These are phyloP conservation scores for Sylvia borin DNA, from an alignment of 2,797 vertebrate genomes.

Conservation along the genomic window DNA sequence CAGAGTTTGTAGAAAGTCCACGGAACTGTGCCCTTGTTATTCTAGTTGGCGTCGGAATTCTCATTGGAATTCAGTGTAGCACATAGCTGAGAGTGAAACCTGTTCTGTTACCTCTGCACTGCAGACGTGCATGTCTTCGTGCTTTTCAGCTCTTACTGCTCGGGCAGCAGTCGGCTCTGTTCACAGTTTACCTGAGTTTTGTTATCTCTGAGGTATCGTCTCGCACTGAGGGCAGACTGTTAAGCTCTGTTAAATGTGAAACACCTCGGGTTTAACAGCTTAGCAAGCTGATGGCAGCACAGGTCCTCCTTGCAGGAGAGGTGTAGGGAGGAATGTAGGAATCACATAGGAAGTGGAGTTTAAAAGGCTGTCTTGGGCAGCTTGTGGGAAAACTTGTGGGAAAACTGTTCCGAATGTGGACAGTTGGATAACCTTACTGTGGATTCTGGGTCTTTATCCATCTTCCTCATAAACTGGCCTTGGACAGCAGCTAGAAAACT, in stretches of 20 bases:
- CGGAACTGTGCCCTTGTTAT: accelerated
- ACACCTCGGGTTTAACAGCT: background rate
- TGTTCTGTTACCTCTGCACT: background rate
- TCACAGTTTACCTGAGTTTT: background rate
- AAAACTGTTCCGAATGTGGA: background rate
- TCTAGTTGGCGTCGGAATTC: background rate
- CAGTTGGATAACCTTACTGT: background rate
- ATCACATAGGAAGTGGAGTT: background rate
- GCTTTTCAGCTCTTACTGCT: background rate
- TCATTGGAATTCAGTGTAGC: background rate
- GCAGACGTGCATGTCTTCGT: background rate
- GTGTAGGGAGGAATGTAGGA: background rate
- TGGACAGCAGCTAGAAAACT: background rate
- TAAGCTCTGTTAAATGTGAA: background rate
- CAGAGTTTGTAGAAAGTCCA: accelerated
- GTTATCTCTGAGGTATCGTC: background rate
- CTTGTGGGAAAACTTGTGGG: background rate
- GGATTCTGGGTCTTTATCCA: background rate
- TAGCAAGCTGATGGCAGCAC: background rate
- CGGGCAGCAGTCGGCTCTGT: background rate
- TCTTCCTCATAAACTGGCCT: background rate
- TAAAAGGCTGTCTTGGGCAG: background rate
- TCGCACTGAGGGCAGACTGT: background rate
- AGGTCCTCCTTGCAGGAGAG: background rate
- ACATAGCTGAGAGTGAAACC: background rate